Conservation (phyloP, 2,888 invertebrate species). For the Drosophila paramelanica region DNA sequence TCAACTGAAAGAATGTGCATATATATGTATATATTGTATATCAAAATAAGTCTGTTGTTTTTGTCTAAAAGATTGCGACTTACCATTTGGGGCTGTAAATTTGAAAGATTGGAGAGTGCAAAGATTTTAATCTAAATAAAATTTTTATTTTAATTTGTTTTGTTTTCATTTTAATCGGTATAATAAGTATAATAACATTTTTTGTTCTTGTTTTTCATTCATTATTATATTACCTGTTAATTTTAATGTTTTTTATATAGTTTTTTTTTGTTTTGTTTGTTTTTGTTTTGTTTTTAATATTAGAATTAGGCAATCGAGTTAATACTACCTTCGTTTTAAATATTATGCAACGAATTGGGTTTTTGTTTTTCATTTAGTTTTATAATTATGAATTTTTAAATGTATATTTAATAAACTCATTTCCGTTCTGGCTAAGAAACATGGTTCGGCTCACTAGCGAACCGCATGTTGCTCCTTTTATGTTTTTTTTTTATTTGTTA, state of each 20-base stretch:
- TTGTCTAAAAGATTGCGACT: background rate
- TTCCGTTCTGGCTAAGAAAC: conserved; percentile 79
- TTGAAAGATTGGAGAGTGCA: conserved; percentile 49
- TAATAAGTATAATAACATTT: conserved; percentile 84
- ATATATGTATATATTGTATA: background rate
- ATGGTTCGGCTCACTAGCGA: conserved; percentile 48
- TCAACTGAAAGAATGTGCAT: background rate
- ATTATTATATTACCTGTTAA: conserved; percentile 77
- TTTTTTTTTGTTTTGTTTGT: conserved; percentile 62
- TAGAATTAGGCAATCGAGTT: conserved; percentile 84
- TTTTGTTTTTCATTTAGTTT: conserved; percentile 52
- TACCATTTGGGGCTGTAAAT: conserved; percentile 27
- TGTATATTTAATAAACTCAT: conserved; percentile 81
- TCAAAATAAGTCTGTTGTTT: background rate
- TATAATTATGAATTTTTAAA: conserved; percentile 69
- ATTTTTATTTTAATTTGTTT: conserved; percentile 83
- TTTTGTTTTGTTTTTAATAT: conserved; percentile 76
- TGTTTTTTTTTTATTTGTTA: conserved; percentile 27
- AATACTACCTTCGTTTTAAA: conserved; percentile 83
- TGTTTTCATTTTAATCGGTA: conserved; percentile 83
- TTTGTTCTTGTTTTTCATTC: conserved; percentile 71
- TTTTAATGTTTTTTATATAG: conserved; percentile 72
- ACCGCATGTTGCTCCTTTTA: conserved; percentile 60
- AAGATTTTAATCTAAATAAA: conserved; percentile 83
- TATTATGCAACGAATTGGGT: conserved; percentile 80